Percentiles rank a stretch among this genome's conserved stretches.
phyloP scores from a whole-genome alignment of 2,113 vertebrate genomes.

The Rhinopomastus cyanomelas region DNA sequence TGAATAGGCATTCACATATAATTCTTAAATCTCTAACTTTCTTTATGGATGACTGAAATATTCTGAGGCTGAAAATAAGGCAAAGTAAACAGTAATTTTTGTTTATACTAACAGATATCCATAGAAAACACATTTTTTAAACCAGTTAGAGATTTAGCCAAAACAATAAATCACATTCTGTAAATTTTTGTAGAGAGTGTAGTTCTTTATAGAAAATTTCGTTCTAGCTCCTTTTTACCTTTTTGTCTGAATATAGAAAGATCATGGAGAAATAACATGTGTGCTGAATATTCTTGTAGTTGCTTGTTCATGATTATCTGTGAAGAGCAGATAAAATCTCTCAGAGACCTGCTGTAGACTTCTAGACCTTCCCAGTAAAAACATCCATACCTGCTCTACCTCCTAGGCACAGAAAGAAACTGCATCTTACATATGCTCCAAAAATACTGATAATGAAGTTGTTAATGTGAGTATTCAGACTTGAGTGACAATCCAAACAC shows the following conservation, averaged over 20 bases:
- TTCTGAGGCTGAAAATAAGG: neutral
- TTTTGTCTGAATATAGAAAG: neutral
- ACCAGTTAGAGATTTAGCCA: neutral
- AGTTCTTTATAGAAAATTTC: neutral
- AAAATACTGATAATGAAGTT: neutral
- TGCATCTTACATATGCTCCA: neutral
- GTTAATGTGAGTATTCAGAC: neutral
- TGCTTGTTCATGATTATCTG: neutral
- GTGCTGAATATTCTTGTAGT: neutral
- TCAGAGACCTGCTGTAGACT: neutral
- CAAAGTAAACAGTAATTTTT: neutral
- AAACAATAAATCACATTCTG: neutral
- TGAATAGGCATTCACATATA: neutral
- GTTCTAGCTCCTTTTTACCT: neutral
- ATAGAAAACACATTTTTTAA: slow-evolving; percentile 1
- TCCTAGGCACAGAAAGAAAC: neutral
- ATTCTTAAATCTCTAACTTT: neutral
- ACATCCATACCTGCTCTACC: neutral
- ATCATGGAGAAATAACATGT: neutral
- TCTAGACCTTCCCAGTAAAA: neutral
- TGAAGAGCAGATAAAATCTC: neutral
- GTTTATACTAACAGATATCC: neutral
- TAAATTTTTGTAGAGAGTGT: neutral
- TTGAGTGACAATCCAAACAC: neutral
- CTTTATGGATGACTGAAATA: slow-evolving; percentile 34